Percentiles rank a stretch among this genome's conserved stretches.
Conservation (phyloP, 2,888 invertebrate genomes). For the Caenorhabditis sp. region DNA sequence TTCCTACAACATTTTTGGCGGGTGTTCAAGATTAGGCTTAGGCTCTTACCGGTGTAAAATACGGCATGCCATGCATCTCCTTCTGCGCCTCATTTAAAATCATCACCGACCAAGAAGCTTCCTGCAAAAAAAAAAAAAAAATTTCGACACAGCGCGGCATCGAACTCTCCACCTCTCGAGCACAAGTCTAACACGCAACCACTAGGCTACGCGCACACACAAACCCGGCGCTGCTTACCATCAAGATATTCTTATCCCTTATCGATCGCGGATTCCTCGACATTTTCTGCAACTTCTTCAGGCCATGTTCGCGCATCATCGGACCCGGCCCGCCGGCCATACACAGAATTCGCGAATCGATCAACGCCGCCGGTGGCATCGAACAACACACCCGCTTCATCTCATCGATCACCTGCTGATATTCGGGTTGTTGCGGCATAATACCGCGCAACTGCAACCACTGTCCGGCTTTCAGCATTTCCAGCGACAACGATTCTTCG, state of each 20-base stretch:
- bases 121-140: conserved; percentile 2
- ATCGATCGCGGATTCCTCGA: conserved; percentile 2
- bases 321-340: conserved; percentile 58
- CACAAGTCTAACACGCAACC: background rate
- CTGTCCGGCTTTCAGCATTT: conserved; percentile 29
- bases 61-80: conserved; percentile 36
- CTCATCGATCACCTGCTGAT: conserved; percentile 6
- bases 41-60: conserved; percentile 21
- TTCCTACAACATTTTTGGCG: too few relatives aligned
- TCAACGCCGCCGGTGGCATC: conserved; percentile 17
- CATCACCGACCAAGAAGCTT: conserved; percentile 38
- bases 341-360: conserved; percentile 44
- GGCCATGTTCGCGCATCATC: conserved; percentile 24
- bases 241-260: conserved; percentile 20
- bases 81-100: conserved; percentile 20
- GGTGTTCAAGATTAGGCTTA: background rate
- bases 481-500: conserved; percentile 52
- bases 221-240: conserved; percentile 11
- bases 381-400: conserved; percentile 21
- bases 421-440: too few relatives aligned
- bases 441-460: conserved; percentile 20
- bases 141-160: too few relatives aligned
- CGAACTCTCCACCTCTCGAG: background rate
- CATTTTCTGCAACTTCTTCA: conserved; percentile 11
- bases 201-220: background rate